Conservation (phyloP, 2,113 vertebrate species). For the Campylorhamphus procurvoides region DNA sequence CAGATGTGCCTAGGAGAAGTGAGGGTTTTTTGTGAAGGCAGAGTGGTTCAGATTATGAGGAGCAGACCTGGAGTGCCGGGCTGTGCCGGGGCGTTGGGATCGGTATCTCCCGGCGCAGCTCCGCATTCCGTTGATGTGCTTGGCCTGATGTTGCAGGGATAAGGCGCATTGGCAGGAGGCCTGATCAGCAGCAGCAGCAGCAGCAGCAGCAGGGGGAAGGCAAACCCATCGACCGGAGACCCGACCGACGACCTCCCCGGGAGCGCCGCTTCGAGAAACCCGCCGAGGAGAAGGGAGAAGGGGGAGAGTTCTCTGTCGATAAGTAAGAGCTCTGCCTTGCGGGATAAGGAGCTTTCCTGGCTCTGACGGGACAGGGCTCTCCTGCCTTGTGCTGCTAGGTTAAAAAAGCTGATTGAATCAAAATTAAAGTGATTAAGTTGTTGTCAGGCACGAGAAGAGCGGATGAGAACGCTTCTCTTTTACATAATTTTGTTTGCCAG, state of each 20-base stretch:
- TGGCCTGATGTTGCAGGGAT: conserved; percentile 80
- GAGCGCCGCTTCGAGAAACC: conserved; percentile 93
- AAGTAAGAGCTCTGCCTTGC: conserved; percentile 76
- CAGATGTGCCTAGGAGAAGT: not conserved
- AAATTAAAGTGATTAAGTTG: not conserved
- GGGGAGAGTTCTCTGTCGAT: conserved; percentile 94
- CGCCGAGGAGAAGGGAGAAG: conserved; percentile 92
- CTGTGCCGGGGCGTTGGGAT: not conserved
- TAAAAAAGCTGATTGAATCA: not conserved
- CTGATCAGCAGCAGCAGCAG: conserved; percentile 81
- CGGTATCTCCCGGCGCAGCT: not conserved
- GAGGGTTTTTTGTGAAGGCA: not conserved
- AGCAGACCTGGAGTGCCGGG: fast-evolving
- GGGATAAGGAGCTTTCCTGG: not conserved
- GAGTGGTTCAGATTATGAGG: fast-evolving
- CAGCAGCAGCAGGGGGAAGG: conserved; percentile 87
- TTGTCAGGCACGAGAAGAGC: not conserved
- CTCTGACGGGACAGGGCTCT: not conserved
- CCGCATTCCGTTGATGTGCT: conserved; percentile 1
- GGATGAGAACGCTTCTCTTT: fast-evolving
- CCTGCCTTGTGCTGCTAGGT: not conserved
- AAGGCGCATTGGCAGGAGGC: conserved; percentile 92
- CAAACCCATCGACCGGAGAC: conserved; percentile 89
- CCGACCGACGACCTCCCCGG: conserved; percentile 91
- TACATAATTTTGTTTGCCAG: not conserved